Conservation (phyloP, 2,797 vertebrate genomes). For the Allobates femoralis region DNA sequence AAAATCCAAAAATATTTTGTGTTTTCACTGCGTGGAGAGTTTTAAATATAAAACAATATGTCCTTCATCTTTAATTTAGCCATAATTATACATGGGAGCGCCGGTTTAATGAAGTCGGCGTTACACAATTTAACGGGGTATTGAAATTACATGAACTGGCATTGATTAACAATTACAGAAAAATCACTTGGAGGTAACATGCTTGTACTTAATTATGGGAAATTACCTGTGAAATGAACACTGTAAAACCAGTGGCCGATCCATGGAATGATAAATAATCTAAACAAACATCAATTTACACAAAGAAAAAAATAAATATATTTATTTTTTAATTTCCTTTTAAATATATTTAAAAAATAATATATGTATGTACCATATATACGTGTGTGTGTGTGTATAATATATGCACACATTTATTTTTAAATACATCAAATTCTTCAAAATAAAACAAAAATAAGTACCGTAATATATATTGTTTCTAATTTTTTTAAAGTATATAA, state of each 20-base stretch:
- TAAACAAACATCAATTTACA: not conserved
- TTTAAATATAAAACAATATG: not conserved
- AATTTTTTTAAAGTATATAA: no score
- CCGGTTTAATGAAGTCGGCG: conserved; percentile 6
- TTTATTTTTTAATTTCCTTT: no score
- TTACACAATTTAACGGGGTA: conserved; percentile 44
- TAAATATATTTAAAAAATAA: no score
- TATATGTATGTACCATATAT: no score
- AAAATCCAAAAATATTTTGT: no score
- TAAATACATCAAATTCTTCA: no score
- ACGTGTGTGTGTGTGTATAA: no score
- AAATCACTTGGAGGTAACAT: conserved; percentile 46
- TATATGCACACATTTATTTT: no score
- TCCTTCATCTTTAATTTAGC: not conserved
- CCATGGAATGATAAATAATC: conserved; percentile 8
- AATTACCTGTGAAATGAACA: conserved; percentile 39
- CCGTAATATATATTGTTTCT: no score
- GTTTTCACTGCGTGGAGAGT: not conserved
- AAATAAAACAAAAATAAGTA: no score
- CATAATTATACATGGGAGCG: not conserved
- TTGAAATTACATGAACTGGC: conserved; percentile 57
- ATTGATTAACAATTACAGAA: conserved; percentile 61
- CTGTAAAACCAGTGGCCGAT: conserved; percentile 27
- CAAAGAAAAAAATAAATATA: no score
- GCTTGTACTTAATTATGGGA: conserved; percentile 56